Percentiles rank a stretch among this genome's conserved stretches.
These are phyloP conservation scores for Scytalopus superciliaris DNA, from an alignment of 2,113 vertebrate species.

Conservation along the genomic window DNA sequence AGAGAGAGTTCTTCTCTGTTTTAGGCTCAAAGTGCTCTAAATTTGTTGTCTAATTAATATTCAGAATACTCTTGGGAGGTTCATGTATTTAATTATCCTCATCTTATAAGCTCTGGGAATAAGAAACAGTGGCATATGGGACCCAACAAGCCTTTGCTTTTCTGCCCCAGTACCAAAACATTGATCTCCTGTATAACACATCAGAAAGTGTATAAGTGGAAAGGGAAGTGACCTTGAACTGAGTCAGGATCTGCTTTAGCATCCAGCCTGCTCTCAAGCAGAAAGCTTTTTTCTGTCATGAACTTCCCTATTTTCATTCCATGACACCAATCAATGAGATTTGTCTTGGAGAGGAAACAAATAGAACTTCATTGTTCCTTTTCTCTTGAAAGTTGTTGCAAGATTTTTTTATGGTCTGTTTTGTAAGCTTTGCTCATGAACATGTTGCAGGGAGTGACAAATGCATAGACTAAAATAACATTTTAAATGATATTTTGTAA, in stretches of 20 bases:
- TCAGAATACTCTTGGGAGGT: not conserved
- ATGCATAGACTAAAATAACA: not conserved
- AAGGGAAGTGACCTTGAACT: not conserved
- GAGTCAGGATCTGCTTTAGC: not conserved
- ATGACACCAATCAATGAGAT: not conserved
- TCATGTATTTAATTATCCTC: conserved; percentile 19
- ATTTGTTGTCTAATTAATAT: conserved; percentile 45
- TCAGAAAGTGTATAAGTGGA: not conserved
- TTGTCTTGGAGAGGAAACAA: not conserved
- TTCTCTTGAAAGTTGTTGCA: not conserved
- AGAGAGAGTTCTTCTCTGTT: not conserved
- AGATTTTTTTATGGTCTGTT: not conserved
- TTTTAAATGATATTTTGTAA: not conserved
- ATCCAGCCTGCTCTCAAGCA: not conserved
- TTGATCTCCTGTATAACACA: not conserved
- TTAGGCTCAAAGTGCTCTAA: not conserved
- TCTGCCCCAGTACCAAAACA: not conserved
- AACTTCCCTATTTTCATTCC: not conserved
- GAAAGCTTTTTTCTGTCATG: not conserved
- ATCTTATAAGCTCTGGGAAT: conserved; percentile 5
- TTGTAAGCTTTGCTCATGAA: not conserved
- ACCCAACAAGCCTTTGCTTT: not conserved
- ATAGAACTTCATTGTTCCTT: not conserved
- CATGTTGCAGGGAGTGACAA: not conserved
- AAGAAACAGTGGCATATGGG: not conserved